Conservation (phyloP, 1,140 invertebrate species). For the Drosophila kanapiae region DNA sequence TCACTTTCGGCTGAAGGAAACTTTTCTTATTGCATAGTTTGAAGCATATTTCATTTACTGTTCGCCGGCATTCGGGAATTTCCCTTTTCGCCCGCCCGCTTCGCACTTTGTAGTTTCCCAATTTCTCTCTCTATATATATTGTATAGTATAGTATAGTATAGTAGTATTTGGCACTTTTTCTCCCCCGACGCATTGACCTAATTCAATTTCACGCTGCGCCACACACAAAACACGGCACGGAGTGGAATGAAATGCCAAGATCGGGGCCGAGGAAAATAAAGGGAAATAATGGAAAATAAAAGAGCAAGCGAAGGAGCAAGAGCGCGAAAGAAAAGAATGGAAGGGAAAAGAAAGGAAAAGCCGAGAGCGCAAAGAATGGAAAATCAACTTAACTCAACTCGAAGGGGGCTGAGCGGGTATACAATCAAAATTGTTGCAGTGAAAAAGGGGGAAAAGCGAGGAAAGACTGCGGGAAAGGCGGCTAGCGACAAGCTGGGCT, state of each 20-base stretch:
- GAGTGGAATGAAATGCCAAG: slow-evolving; percentile 23
- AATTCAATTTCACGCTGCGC: slow-evolving; percentile 75
- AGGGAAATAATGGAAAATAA: slow-evolving; percentile 17
- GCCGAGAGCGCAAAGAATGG: slow-evolving; percentile 13
- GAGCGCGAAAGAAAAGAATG: slow-evolving; percentile 7
- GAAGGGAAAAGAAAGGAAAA: slow-evolving; percentile 17
- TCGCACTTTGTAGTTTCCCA: slow-evolving; percentile 45
- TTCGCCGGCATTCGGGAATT: slow-evolving; percentile 21
- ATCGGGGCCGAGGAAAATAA: slow-evolving; percentile 19
- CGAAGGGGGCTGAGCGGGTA: slow-evolving; percentile 43
- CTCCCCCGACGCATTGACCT: slow-evolving; percentile 68
- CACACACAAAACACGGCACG: slow-evolving; percentile 50
- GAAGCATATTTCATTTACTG: slow-evolving; percentile 64
- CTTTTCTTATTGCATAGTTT: slow-evolving; percentile 42
- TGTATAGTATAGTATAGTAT: too few relatives aligned
- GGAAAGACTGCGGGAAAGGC: background rate
- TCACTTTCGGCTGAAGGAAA: slow-evolving; percentile 28
- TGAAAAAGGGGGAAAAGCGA: background rate
- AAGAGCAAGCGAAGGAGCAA: slow-evolving; percentile 8
- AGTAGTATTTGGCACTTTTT: too few relatives aligned
- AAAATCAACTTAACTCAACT: slow-evolving; percentile 72
- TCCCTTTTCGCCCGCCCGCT: background rate
- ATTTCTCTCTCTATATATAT: slow-evolving; percentile 34
- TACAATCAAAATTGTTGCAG: slow-evolving; percentile 38
- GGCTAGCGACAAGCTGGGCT: slow-evolving; percentile 57